Base-by-base conservation (phyloP, 1,140 invertebrate genomes). In the Diabrotica virgifera region DNA sequence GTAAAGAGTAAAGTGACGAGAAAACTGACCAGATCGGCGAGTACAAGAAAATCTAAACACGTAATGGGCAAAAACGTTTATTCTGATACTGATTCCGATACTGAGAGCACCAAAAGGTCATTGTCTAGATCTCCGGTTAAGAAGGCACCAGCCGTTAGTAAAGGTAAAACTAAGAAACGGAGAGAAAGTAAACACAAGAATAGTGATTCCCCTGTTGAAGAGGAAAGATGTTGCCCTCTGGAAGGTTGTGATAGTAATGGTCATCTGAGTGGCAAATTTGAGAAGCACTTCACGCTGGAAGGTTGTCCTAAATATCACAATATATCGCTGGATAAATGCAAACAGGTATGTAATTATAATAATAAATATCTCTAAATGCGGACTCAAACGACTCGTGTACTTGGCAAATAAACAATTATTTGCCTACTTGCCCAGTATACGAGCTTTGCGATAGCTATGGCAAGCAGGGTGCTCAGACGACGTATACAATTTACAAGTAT, bases 251-350 rank as follows among this genome's bases (percentile, higher is more conserved):
- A 97, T 78, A 97, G 95, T 14, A 79, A 81, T 35, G 95, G 95
- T 63, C 95, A 97, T 82, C 82, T 97, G 77, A 90, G 90, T n/a
- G 94, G 95, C 36, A 87, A 87, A 75, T 83, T 89, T 68, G 86
- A 91, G 8, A 86, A 84, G 24, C 95, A 97, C 81, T 94, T 95
- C 76, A 92, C 92, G 4, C 82, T 92, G 52, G 90, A 94, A 76
- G 90, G 92, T 9, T 97, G 95, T 78, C 95, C 94, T 6, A 74
- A 90, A 5, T 97, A 92, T 80, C 95, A 97, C 77, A 97, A 96
- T 81, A 89, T 90, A 64, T 91, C 92, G 10, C 81, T 86, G 9
- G 88, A 90, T 64, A 89, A 91, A 78, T 96, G 94, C 77, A 89
- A 90, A 81, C 91, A 90, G 76, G 84, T 46, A 90, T 76, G 84